Conservation (phyloP, 2,888 invertebrate species). For the Diaprepes abbreviatus region DNA sequence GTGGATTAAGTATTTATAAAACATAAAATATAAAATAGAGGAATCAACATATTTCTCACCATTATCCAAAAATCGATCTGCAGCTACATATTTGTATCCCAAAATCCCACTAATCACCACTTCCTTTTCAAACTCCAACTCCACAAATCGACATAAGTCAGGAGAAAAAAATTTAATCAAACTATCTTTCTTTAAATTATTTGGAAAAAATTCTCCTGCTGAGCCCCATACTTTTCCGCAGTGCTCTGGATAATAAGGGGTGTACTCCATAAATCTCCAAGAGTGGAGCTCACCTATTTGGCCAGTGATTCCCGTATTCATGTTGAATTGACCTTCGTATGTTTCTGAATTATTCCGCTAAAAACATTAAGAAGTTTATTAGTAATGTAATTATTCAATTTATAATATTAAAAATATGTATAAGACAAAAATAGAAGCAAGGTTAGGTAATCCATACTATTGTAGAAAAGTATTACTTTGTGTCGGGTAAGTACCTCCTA, state of each 20-base stretch:
- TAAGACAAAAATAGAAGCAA: too few relatives aligned
- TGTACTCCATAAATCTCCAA: constrained; percentile 79
- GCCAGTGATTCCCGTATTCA: constrained; percentile 77
- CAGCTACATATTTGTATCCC: constrained; percentile 79
- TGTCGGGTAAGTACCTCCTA: too few relatives aligned
- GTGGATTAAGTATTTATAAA: too few relatives aligned
- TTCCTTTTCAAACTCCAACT: constrained; percentile 74
- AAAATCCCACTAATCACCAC: constrained; percentile 72
- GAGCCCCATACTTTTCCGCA: constrained; percentile 79
- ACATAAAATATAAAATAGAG: constrained; percentile 1
- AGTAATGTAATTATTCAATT: too few relatives aligned
- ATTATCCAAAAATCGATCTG: constrained; percentile 77
- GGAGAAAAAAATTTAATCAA: constrained; percentile 75
- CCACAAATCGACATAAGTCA: constrained; percentile 81
- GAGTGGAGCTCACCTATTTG: constrained; percentile 78
- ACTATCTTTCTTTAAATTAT: constrained; percentile 71
- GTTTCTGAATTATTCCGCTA: constrained; percentile 83
- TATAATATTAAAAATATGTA: too few relatives aligned
- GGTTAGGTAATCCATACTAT: too few relatives aligned
- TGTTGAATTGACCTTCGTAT: constrained; percentile 83
- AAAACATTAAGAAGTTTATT: too few relatives aligned
- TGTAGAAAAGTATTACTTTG: too few relatives aligned
- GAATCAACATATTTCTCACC: constrained; percentile 64
- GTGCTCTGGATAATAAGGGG: constrained; percentile 69
- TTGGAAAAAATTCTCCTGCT: constrained; percentile 84